A percentile compares a stretch with the other conserved stretches of the same genome.
phyloP scores from a whole-genome alignment of 2,113 vertebrate genomes.

The Scytalopus superciliaris region DNA sequence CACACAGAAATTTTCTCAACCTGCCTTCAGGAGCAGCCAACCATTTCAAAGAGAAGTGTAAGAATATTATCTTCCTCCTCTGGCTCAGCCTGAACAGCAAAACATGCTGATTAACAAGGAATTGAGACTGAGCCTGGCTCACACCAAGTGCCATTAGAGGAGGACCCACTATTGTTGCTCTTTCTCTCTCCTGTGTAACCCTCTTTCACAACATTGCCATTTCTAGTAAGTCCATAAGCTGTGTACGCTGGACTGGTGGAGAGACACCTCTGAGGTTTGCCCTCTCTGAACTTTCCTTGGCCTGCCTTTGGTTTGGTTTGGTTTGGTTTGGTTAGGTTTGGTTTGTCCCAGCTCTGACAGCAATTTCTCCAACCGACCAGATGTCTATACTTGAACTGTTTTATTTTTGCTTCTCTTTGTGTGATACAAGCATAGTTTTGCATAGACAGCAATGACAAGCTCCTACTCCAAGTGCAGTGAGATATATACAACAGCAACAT shows the following conservation, averaged over 20 bases:
- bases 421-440: accelerated
- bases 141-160: not conserved
- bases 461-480: not conserved
- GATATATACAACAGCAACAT: not conserved
- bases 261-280: not conserved
- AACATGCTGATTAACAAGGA: not conserved
- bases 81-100: not conserved
- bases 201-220: not conserved
- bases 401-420: not conserved
- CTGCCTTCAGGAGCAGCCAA: not conserved
- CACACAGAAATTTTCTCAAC: not conserved
- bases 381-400: not conserved
- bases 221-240: not conserved
- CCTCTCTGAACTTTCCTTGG: not conserved
- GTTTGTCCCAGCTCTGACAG: too few species aligned
- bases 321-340: not conserved
- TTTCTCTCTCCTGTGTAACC: not conserved
- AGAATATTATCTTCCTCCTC: not conserved
- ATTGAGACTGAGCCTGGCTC: not conserved
- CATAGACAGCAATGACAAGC: not conserved
- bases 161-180: not conserved
- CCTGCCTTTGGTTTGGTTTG: not conserved
- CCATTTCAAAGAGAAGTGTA: not conserved
- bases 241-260: not conserved
- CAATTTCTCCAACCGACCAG: not conserved